Conservation (phyloP, 2,113 vertebrate species). For the Tylochromis polylepis region DNA sequence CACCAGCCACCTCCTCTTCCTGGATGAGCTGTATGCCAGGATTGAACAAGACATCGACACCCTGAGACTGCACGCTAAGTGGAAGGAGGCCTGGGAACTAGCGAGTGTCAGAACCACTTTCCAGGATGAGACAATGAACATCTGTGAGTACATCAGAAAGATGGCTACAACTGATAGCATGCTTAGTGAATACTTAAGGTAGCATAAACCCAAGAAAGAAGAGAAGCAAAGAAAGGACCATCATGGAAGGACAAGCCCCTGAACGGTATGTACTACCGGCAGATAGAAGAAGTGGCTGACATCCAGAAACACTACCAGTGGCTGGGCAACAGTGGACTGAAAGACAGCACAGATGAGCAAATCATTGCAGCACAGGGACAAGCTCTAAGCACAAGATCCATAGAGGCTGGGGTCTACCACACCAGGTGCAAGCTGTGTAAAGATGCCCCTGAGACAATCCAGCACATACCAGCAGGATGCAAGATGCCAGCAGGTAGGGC, state of each 20-base stretch:
- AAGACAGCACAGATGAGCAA: neutral
- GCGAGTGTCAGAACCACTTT: neutral
- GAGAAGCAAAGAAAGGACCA: neutral
- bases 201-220: neutral
- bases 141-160: neutral
- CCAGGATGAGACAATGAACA: neutral
- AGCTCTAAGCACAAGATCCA: neutral
- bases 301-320: neutral
- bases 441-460: neutral
- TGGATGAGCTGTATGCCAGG: neutral
- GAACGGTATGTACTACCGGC: too few species aligned
- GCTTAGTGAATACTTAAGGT: neutral
- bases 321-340: neutral
- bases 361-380: neutral
- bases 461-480: neutral
- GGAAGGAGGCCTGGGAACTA: neutral
- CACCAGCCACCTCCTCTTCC: neutral
- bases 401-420: neutral
- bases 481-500: neutral
- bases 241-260: rapidly evolving
- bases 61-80: neutral
- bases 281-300: neutral
- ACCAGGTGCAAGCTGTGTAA: neutral
- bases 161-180: neutral
- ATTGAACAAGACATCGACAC: neutral